Evolutionary conservation across 2,888 invertebrate species (phyloP), one percentile per base, ranked within the genome.

Genomic region (Meteorus cinctellus): DNA sequence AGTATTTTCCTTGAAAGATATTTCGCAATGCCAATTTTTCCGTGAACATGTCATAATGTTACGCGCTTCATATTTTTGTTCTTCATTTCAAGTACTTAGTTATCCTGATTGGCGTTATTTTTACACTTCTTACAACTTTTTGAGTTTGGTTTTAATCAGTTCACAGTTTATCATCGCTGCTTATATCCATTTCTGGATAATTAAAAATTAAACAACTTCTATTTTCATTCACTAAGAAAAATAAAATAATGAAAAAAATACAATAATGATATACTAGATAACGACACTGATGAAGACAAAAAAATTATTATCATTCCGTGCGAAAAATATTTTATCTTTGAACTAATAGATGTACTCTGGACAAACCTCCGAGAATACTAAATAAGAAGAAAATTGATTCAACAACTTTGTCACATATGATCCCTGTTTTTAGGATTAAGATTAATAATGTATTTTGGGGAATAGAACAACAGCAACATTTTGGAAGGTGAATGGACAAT

Each of bases 401-500:
- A 59, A 34, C 51, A 41, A 29, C 59, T 29, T n/a, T 59, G 8
- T 4, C 12, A 59, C 1, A 36, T n/a, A 24, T 19, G 6, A 59
- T 36, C 31, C 36, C 27, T 29, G 31, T 34, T 70, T 68, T 48
- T 69, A 34, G 4, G 6, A 27, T 67, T 78, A 19, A 55, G 19
- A 8, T 55, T 55, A 55, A 19, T 55, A 55, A 55, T 55, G n/a
- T 55, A 55, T 55, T 55, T 55, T 55, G 55, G 19, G 55, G 55
- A 55, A 19, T 55, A 24, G 82, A 82, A 83, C 84, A 86, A 85
- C 86, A 86, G 84, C 85, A 84, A 82, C 82, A 41, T 19, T 19
- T 8, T 55, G 55, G 55, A 55, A 19, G 19, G 19, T 19, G 55
- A 19, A 48, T 5, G 19, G 55, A 55, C n/a, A 4, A 19, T 55